Percentiles rank a stretch among this genome's conserved stretches.
Evolutionary conservation across 2,888 invertebrate species (phyloP).

Genomic region (Aporophyla nigra): DNA sequence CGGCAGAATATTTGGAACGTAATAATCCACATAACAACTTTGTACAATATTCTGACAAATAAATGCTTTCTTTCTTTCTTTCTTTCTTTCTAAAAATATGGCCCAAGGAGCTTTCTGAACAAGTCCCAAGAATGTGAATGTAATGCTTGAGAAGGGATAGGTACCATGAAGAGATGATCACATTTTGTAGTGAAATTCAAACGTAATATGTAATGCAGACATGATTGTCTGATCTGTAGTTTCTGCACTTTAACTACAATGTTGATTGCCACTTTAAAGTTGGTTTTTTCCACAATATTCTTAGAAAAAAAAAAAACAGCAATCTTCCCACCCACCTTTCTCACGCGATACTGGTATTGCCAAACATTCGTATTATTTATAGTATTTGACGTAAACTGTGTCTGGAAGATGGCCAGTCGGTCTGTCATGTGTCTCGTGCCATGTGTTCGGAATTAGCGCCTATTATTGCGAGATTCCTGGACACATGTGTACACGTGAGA

Average conservation of each 20-base stretch:
- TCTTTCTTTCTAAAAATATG: too few species aligned
- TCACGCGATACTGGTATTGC: conserved; percentile 71
- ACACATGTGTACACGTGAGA: conserved; percentile 24
- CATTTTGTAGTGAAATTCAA: conserved; percentile 14
- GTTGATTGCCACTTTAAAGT: conserved; percentile 1
- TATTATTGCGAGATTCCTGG: conserved; percentile 40
- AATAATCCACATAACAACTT: too few species aligned
- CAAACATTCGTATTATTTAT: conserved; percentile 82
- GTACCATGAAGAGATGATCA: background rate
- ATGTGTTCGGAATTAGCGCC: conserved; percentile 54
- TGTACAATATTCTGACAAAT: too few species aligned
- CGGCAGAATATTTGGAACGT: too few species aligned
- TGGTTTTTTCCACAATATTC: conserved; percentile 19
- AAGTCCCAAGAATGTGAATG: background rate
- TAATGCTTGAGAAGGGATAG: background rate
- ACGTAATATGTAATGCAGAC: background rate
- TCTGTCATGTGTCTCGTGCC: conserved; percentile 55
- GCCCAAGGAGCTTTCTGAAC: background rate
- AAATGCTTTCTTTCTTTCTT: too few species aligned
- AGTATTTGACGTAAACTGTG: conserved; percentile 79
- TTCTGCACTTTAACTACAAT: too few species aligned
- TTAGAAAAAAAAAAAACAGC: conserved; percentile 22
- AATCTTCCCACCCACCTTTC: conserved; percentile 36
- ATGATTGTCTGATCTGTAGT: background rate
- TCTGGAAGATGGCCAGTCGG: conserved; percentile 79